phyloP scores from a whole-genome alignment of 2,888 invertebrate species.

The Tethea ocularis region DNA sequence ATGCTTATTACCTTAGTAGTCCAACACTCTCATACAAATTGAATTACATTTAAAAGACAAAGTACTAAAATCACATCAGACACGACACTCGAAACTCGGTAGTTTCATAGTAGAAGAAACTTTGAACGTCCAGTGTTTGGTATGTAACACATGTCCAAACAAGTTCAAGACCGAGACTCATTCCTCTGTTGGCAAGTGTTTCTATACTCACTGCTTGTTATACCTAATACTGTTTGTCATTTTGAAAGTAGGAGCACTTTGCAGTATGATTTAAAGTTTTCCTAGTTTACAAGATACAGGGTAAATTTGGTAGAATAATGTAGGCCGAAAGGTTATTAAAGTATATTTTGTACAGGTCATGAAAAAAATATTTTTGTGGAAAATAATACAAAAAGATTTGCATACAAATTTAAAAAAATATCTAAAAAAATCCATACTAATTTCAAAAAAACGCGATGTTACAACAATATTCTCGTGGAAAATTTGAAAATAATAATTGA shows the following conservation, averaged over 20 bases:
- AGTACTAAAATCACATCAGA: neutral
- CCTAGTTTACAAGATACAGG: too few species aligned
- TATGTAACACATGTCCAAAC: slow-evolving; percentile 9
- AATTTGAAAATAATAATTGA: too few species aligned
- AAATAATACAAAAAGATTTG: too few species aligned
- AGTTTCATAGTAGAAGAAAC: slow-evolving; percentile 6
- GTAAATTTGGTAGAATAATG: too few species aligned
- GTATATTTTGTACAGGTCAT: too few species aligned
- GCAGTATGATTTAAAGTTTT: neutral
- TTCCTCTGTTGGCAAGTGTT: neutral
- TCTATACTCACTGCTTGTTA: slow-evolving; percentile 1
- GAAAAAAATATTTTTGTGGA: too few species aligned
- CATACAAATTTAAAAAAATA: too few species aligned
- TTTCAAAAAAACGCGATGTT: neutral
- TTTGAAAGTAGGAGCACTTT: neutral
- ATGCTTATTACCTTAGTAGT: too few species aligned
- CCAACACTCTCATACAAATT: neutral
- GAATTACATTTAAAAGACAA: neutral
- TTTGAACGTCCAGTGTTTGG: slow-evolving; percentile 4
- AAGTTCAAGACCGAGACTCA: slow-evolving; percentile 7
- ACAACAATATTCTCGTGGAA: neutral
- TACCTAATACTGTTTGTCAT: neutral
- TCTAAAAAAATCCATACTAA: too few species aligned
- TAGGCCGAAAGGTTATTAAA: too few species aligned
- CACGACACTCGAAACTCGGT: neutral